Base-by-base conservation (phyloP, 1,140 invertebrate genomes). In the Danaus melanippus region DNA sequence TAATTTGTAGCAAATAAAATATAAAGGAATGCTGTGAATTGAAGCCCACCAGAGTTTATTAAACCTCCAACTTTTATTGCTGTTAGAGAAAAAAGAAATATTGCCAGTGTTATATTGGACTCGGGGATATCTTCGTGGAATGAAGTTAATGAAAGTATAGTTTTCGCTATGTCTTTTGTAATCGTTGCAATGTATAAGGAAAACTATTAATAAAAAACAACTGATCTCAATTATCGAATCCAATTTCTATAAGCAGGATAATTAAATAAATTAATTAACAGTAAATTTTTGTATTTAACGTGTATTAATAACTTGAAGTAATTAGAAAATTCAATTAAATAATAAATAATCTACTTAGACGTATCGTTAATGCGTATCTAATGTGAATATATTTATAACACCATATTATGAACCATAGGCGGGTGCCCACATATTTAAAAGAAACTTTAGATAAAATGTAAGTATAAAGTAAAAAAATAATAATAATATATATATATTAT, bases 11-110 rank as follows among this genome's bases (percentile, higher is more conserved):
- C 21, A 7, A 32, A 8, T 32, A 32, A 32, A 32, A 32, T 32
- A 32, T 32, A 32, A 7, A 32, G 21, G 7, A 32, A 32, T 32
- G 21, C 7, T 7, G 21, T 32, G 21, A 32, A 32, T 8, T 32
- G 21, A 32, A 32, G 21, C 21, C 21, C 21, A 7, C 21, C 7
- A 32, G 2, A 32, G 21, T 63, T 63, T 55, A 59, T 50, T 53
- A 52, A 60, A 60, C 15, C 43, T 53, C 50, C 53, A 55, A 60
- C 50, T 64, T 64, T 64, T 60, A 56, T 60, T 43, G 49, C 42
- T 49, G 50, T 59, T 53, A 55, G 53, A 53, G 53, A 49, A 32
- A 32, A 32, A 32, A 53, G 52, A 46, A 54, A 55, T 44, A 44
- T 41, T 47, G 43, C 44, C 43, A 53, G 42, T 43, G 43, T 60